Evolutionary conservation across 2,797 vertebrate genomes (phyloP), one percentile per base, ranked within the genome.

Genomic region (Lutjanus argentimaculatus): DNA sequence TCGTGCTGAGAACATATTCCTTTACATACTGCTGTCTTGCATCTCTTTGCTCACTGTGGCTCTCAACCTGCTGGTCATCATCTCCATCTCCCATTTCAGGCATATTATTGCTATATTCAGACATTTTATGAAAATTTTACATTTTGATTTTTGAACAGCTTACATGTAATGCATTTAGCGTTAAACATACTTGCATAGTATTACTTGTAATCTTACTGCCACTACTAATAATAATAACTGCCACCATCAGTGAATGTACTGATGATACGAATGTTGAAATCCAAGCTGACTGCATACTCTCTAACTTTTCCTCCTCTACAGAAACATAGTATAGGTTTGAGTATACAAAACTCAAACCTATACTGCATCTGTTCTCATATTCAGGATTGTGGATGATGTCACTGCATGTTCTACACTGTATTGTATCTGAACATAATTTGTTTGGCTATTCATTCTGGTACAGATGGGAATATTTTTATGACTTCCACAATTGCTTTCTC

Each of bases 71-170:
- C 74, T 85, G 51, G 65, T 87, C 72, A 77, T 87, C 82, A 74
- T 87, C 75, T 85, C 85, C 2, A 79, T 85, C 68, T 73, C 79
- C 56, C 82, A 84, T n/a, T 87, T 87, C 72, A 82, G 79, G 85
- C 21, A 80, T 1, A n/a, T 30, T 72, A n/a, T 46, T 46, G 11
- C 46, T 13, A 22, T 1, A 40, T 49, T 17, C 15, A 36, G 8
- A 2, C 19, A 43, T 55, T 36, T 53, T 0, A 51, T 58, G 25
- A 58, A 59, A 59, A 52, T 21, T 10, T 25, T 42, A 42, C 3
- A 10, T 52, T 59, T 19, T 67, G 17, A 45, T 8, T 57, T 57
- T 36, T 36, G 1, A 43, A 22, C 6, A 19, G 19, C 55, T 46
- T 30, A 15, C 16, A 45, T 63, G 40, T 53, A 21, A 17, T 67